Evolutionary conservation across 2,113 vertebrate species (phyloP), one percentile per base, ranked within the genome.

Genomic region (Globicephala melas): DNA sequence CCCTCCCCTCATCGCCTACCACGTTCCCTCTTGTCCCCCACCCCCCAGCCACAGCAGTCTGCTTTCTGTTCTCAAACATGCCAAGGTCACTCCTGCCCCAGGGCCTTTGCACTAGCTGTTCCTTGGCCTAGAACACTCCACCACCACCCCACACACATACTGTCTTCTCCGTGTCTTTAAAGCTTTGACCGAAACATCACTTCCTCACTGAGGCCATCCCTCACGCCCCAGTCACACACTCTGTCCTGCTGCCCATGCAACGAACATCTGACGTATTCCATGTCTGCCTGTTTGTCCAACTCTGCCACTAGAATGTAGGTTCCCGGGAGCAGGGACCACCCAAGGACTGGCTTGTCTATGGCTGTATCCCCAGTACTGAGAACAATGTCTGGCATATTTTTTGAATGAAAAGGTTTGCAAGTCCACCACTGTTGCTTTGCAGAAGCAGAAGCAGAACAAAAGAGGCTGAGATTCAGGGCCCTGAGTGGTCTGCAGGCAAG

Each of bases 21-120:
- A 73, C 15, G 28, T 17, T 8, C 20, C 26, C 2, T 31, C n/a
- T 33, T 23, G 6, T 1, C 21, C 33, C 41, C 38, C 3, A 11
- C 18, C 14, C 8, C 74, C 36, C 6, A 41, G 67, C 73, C 68
- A 28, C 1, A 10, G 8, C 6, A 47, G 23, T 25, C 47, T 17
- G 1, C 18, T 60, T 79, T 87, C 62, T 58, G 26, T 26, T 85
- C 26, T 50, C 38, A 83, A 47, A 60, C 5, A 60, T 14, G 33
- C 23, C 36, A 50, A 28, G 25, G 10, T n/a, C 88, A 20, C 23
- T 67, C 20, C 79, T n/a, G 38, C 25, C 80, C 28, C 28, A 63
- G 91, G 77, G 65, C n/a, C 94, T 94, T 73, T 87, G 81, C 53
- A 55, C 47, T 36, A 10, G 31, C n/a, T 71, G 21, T 3, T 71